These are phyloP conservation scores for Pterocles burchelli DNA, from an alignment of 2,113 vertebrate species.

Conservation along the genomic window DNA sequence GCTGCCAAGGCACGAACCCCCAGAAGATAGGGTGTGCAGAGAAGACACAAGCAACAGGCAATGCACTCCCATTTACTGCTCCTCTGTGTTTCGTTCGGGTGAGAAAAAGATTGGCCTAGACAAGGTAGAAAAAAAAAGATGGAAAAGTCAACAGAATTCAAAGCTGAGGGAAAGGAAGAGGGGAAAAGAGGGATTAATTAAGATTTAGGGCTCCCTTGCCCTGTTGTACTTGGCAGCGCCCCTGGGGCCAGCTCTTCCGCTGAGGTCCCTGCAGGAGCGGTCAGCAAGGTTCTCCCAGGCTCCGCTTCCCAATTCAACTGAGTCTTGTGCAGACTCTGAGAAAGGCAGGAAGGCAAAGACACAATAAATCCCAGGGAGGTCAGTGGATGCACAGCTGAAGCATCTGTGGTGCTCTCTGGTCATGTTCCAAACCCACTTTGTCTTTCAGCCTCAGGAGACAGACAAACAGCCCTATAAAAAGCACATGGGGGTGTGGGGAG, in stretches of 20 bases:
- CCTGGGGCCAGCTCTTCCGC: accelerated
- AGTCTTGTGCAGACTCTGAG: background rate
- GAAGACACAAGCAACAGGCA: background rate
- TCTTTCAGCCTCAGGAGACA: background rate
- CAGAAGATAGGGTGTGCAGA: background rate
- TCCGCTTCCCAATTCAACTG: background rate
- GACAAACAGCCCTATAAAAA: slow-evolving; percentile 58
- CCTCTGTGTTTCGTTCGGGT: background rate
- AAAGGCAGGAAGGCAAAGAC: slow-evolving; percentile 30
- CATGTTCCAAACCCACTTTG: background rate
- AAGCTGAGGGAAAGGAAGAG: background rate
- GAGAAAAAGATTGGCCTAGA: background rate
- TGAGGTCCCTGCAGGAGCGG: accelerated
- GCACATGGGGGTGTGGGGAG: slow-evolving; percentile 8
- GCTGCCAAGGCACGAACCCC: background rate
- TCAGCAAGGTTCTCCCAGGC: slow-evolving; percentile 1
- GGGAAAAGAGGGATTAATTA: background rate
- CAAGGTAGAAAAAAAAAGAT: background rate
- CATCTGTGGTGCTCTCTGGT: slow-evolving; percentile 2
- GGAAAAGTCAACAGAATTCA: background rate
- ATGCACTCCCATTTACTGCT: background rate
- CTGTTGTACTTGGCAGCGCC: background rate
- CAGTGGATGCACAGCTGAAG: slow-evolving; percentile 21
- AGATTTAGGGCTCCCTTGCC: background rate
- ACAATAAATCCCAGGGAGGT: slow-evolving; percentile 32